Conservation (phyloP, 2,113 vertebrate genomes). For the Neomonachus schauinslandi region DNA sequence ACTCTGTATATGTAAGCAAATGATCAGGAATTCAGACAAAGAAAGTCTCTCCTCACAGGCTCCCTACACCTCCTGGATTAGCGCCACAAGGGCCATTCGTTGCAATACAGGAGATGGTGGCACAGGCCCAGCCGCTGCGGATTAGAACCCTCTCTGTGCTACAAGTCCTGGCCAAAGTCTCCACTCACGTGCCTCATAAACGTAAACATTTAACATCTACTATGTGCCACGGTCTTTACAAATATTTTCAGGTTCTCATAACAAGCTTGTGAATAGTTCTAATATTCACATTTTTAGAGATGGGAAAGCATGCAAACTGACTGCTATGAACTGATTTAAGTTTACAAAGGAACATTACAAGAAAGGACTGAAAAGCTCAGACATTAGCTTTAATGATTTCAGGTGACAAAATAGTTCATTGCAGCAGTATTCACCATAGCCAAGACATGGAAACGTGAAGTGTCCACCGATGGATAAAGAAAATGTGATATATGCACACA, state of each 20-base stretch:
- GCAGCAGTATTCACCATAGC: neutral
- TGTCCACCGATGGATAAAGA: neutral
- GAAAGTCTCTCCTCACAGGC: neutral
- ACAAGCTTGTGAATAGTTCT: neutral
- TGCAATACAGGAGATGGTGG: neutral
- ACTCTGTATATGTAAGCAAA: neutral
- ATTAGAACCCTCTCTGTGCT: neutral
- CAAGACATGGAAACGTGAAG: neutral
- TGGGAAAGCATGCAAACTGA: neutral
- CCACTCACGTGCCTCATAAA: neutral
- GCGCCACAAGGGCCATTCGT: neutral
- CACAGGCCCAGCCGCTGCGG: neutral
- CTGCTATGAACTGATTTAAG: neutral
- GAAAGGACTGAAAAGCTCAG: neutral
- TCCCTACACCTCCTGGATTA: neutral
- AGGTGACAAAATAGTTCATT: neutral
- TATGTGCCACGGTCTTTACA: neutral
- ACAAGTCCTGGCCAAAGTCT: neutral
- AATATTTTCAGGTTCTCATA: neutral
- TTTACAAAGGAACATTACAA: slow-evolving; percentile 21
- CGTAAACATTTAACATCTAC: neutral
- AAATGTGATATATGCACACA: neutral
- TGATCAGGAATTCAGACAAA: neutral
- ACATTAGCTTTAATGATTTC: slow-evolving; percentile 12
- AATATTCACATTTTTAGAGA: neutral